Base-by-base conservation (phyloP, 1,140 invertebrate species). In the Pogonomyrmex barbatus region DNA sequence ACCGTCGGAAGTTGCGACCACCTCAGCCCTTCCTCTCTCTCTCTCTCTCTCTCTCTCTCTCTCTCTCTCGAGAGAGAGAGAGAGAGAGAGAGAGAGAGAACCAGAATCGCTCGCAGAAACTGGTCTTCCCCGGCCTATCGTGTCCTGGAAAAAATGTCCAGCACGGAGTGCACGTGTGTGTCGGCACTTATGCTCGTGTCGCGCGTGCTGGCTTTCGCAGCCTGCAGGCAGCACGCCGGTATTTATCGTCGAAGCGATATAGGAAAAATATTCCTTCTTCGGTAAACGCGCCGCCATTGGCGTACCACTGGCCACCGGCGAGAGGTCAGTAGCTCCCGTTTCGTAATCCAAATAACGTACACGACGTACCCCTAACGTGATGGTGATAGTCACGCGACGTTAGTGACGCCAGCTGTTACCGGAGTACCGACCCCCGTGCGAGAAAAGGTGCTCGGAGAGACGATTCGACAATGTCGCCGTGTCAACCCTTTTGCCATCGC, bases 61-160 rank as follows among this genome's bases (percentile, higher is more conserved):
- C n/a, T n/a, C n/a, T n/a, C n/a, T n/a, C n/a, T n/a, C n/a, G 24
- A 24, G 24, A 24, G 24, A 24, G 24, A 24, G 24, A 24, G 24
- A 24, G 24, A 24, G 24, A 24, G 24, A 24, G 24, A 24, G 24
- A 24, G 24, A 24, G 47, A 75, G 68, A 75, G 54, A 87, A 87
- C 85, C 85, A 84, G 85, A 82, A 62, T 84, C 68, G 45, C 30
- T 17, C 60, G 85, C 68, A 73, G 79, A 81, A 87, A 87, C 85
- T 87, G 79, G 85, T 87, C 85, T 65, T 84, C 65, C 24, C 81
- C 85, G 47, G 62, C 24, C 56, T 60, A 68, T 24, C 36, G 39
- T 42, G 67, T 86, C 78, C 79, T 75, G 81, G 79, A 83, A 87
- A 87, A 87, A 87, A 87, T 83, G 68, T 87, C 79, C 24, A 63